A percentile compares a stretch with the other conserved stretches of the same genome.
Evolutionary conservation across 2,113 vertebrate species (phyloP).

Genomic region (Otus sunia): DNA sequence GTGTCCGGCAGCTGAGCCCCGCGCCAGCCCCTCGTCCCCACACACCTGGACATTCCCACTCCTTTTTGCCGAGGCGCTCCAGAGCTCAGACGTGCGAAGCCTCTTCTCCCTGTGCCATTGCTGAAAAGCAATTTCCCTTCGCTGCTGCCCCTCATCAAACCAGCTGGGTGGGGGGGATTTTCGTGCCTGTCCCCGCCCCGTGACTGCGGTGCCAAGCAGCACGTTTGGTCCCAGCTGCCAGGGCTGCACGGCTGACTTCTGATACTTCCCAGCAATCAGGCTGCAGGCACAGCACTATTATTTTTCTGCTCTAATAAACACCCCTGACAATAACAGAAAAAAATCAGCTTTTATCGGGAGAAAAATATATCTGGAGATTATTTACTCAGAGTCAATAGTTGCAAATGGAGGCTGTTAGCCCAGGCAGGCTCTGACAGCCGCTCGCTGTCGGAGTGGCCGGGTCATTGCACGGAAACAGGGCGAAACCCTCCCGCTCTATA

Average conservation of each 20-base stretch:
- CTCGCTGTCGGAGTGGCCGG: neutral
- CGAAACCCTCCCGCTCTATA: neutral
- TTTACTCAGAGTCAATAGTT: conserved; percentile 32
- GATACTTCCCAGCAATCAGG: conserved; percentile 13
- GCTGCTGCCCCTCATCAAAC: neutral
- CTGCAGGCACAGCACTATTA: neutral
- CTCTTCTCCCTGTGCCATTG: neutral
- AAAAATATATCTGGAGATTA: conserved; percentile 29
- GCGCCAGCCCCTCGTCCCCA: neutral
- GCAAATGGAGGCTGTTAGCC: neutral
- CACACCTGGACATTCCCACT: neutral
- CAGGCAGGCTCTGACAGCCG: neutral
- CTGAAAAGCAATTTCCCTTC: neutral
- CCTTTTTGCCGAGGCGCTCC: neutral
- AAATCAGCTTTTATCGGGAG: neutral
- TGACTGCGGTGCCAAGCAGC: neutral
- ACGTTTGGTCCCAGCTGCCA: rapidly evolving
- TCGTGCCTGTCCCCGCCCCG: rapidly evolving
- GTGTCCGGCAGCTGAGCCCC: rapidly evolving
- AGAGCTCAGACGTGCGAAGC: neutral
- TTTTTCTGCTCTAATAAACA: conserved; percentile 58
- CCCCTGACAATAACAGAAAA: conserved; percentile 22
- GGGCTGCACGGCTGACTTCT: neutral
- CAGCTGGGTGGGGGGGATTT: neutral
- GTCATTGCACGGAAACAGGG: neutral